Base-by-base conservation (phyloP, 1,140 invertebrate genomes). In the Trachymyrmex cornetzi region DNA sequence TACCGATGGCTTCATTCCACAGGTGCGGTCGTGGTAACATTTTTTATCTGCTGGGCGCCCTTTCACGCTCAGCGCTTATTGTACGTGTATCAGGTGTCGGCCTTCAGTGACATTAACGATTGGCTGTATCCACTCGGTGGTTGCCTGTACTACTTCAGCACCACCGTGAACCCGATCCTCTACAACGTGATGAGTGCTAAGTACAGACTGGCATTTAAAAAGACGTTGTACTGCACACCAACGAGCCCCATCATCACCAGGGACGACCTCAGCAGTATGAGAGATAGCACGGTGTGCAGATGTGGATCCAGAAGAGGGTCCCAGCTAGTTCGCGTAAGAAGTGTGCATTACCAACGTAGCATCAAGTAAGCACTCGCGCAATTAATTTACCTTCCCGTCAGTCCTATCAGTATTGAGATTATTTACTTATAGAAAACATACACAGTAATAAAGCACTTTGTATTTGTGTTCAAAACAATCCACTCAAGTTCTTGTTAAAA, bases 1-100 rank as follows among this genome's bases (percentile, higher is more conserved):
- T 77, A 69, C 50, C 67, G n/a, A 71, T 63, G n/a, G 38, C n/a
- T 84, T 82, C 22, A 44, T 50, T 89, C 95, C 95, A 48, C 96
- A 99, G 99, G 98, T 92, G 98, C 98, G 9, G 99, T 99, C 11
- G 99, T 99, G 14, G 96, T 99, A 9, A 98, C 98, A 19, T 99
- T 99, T 96, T 99, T 99, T 95, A 95, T 99, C 5, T 99, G 98
- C 95, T 99, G 99, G 98, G 98, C 98, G 0, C 99, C 99, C 27
- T 99, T 99, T 95, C 99, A 99, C 94, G 96, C 98, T 64, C 99
- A 99, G 94, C 96, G 98, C 4, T 94, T 99, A 69, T 96, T 98
- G 92, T 97, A 97, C 91, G 96, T 97, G 48, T 97, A 98, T 75
- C 95, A 96, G 79, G 92, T 96, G 44, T 95, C 95, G 63, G 93